phyloP scores from a whole-genome alignment of 2,888 invertebrate genomes.

The Monochamus alternatus region DNA sequence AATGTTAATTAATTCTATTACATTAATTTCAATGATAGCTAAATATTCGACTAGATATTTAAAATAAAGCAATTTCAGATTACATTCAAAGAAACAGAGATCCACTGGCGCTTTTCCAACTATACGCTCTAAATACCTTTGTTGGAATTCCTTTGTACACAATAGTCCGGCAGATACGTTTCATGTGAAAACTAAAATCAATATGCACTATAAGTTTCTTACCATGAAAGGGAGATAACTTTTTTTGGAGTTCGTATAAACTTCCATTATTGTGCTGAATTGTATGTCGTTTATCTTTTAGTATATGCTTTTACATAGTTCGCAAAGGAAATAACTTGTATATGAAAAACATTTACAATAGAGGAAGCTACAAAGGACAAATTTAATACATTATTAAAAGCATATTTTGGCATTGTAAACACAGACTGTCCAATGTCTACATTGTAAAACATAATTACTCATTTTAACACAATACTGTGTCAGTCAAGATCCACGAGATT shows the following conservation, averaged over 20 bases:
- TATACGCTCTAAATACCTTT: constrained; percentile 10
- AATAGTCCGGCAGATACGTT: constrained; percentile 1
- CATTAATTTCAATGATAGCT: too few relatives aligned
- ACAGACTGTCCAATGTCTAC: too few relatives aligned
- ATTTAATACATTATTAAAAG: too few relatives aligned
- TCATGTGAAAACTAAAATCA: background rate
- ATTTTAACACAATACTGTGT: too few relatives aligned
- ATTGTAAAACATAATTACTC: too few relatives aligned
- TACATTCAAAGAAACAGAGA: background rate
- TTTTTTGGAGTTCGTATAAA: constrained; percentile 1
- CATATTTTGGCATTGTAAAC: too few relatives aligned
- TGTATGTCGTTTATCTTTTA: background rate
- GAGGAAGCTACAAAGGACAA: too few relatives aligned
- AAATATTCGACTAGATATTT: too few relatives aligned
- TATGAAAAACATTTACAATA: too few relatives aligned
- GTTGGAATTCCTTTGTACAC: constrained; percentile 12
- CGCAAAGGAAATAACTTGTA: background rate
- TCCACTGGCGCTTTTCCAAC: constrained; percentile 4
- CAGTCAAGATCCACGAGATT: too few relatives aligned
- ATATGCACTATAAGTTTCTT: background rate
- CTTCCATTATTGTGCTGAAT: background rate
- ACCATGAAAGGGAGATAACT: background rate
- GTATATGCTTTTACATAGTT: background rate
- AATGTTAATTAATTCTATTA: too few relatives aligned
- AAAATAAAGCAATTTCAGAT: constrained; percentile 3